Base-by-base conservation (phyloP, 2,113 vertebrate species). In the Tupaia tana region DNA sequence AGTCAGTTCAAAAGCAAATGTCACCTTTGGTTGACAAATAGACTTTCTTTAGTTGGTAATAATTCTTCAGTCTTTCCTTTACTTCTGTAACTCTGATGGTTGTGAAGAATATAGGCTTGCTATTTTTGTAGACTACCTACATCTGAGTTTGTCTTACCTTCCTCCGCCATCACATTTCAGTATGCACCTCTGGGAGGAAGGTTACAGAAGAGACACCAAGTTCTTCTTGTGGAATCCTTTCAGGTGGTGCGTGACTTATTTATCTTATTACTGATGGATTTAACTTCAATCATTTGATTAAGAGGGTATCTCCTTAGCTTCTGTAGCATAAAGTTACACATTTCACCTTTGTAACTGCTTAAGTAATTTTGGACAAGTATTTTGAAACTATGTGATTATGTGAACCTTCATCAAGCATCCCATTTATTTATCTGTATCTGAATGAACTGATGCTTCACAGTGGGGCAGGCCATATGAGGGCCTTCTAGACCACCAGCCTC, bases 351-450 rank as follows among this genome's bases (percentile, higher is more conserved):
- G 58, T 83, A 83, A 91, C 69, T 54, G 86, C 43, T 54, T 25
- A 90, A 75, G 69, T 56, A 56, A 54, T 82, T 59, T 29, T 91
- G 22, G 90, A 75, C 34, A 83, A 19, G 63, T 54, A 83, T 56
- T 88, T 70, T 83, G 54, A 67, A 91, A 88, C 58, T 58, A 79
- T 54, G 19, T 24, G 82, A 52, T 7, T 61, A 12, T 67, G 16
- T 52, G 52, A 75, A 52, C 20, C 67, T 31, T 61, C 7, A 71
- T 8, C 25, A 89, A 77, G n/a, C 29, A 86, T 66, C 56, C 15
- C 14, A 52, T 88, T 77, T 29, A 66, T 90, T 94, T 86, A 86
- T n/a, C 69, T 90, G 7, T 43, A 87, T 70, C 31, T 87, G 31
- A 87, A 77, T 74, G 27, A 52, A 87, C 43, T 43, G 43, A 43